Evolutionary conservation across 1,140 invertebrate genomes (phyloP).

Genomic region (Drosophila varians): DNA sequence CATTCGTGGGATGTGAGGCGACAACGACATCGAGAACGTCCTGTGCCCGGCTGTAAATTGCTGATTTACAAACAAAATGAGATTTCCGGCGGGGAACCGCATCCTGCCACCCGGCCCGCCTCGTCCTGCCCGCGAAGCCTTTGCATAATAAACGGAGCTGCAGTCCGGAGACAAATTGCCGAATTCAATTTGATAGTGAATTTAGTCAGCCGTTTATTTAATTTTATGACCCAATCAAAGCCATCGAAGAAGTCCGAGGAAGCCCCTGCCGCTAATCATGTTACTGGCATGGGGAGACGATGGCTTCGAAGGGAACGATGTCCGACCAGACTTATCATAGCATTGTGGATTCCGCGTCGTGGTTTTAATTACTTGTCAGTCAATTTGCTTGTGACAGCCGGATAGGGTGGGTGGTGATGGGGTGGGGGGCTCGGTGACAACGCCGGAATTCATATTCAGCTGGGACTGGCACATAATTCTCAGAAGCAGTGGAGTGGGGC

Average conservation of each 20-base stretch:
- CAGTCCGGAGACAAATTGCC: constrained; percentile 70
- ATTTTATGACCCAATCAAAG: constrained; percentile 66
- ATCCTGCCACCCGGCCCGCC: not conserved
- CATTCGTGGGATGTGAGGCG: not conserved
- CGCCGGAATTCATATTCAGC: constrained; percentile 51
- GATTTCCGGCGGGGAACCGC: constrained; percentile 61
- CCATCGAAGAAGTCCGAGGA: constrained; percentile 21
- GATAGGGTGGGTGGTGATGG: not conserved
- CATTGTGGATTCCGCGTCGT: constrained; percentile 27
- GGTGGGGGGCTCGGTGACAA: not conserved
- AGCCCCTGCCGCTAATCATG: not conserved
- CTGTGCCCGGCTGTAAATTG: constrained; percentile 73
- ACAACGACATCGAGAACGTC: constrained; percentile 48
- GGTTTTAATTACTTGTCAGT: constrained; percentile 72
- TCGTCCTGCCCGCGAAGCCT: constrained; percentile 7
- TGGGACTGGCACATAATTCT: constrained; percentile 24
- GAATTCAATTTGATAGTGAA: constrained; percentile 80
- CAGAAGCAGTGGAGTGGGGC: constrained; percentile 1
- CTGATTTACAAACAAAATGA: constrained; percentile 82
- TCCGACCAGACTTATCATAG: constrained; percentile 11
- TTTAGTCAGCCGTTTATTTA: constrained; percentile 74
- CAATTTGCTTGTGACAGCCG: constrained; percentile 58
- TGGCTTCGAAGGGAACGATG: not conserved
- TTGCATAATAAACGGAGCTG: constrained; percentile 68
- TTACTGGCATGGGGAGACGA: not conserved